Evolutionary conservation across 1,140 invertebrate genomes (phyloP), one percentile per base, ranked within the genome.

Genomic region (Macrobrachium rosenbergii): DNA sequence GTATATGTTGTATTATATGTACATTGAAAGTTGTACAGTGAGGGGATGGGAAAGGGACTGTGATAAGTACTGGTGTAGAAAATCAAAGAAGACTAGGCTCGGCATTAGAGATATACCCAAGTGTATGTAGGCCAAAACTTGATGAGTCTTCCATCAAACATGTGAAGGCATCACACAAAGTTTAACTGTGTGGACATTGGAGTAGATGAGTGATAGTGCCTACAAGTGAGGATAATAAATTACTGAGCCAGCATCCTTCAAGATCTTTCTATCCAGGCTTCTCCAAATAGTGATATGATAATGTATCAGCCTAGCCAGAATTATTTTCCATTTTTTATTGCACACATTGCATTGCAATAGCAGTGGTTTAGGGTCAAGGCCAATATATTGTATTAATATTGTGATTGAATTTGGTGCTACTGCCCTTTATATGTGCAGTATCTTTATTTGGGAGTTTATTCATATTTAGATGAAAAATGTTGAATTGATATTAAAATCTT

Each of bases 1-100:
- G 85, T 87, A 87, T 80, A 87, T 87, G 78, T 81, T 87, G 85
- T 87, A 86, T 80, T 73, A 73, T 87, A 76, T 87, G 85, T 87
- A 87, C 85, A 87, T 78, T 80, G 52, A 87, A 67, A 81, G 45
- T 73, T 87, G 85, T 87, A 87, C 85, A 87, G 85, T 76, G 85
- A 87, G 78, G 85, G 60, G 60, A 62, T 75, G 45, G 64, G 85
- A 73, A 67, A 79, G 72, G 72, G 52, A 69, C 72, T 76, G 82
- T 83, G 82, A 83, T 83, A 37, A 76, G 72, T 60, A 76, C 72
- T 83, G 72, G 37, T 60, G 60, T 86, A 72, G 69, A 72, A 43
- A 28, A 23, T 72, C 23, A 72, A n/a, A 43, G 21, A 72, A 28
- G 52, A 52, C 14, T 43, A 72, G 37, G 69, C 12, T 43, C 37